Evolutionary conservation across 2,113 vertebrate species (phyloP).

Genomic region (Ochotona curzoniae): DNA sequence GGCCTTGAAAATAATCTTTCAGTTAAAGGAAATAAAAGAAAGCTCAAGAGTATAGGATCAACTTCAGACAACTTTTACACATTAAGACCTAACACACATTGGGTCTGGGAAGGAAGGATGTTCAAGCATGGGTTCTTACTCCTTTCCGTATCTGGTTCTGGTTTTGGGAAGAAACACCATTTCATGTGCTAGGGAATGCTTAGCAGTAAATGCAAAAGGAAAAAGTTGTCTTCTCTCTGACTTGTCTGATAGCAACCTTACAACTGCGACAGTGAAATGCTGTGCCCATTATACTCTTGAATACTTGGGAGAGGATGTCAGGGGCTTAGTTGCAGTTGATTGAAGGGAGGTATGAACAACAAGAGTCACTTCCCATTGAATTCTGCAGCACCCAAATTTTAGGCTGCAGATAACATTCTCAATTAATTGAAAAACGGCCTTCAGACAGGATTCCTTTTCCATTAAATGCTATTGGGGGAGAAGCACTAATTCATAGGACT

Average conservation of each 20-base stretch:
- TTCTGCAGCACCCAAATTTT: constrained; percentile 34
- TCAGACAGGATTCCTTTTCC: constrained; percentile 48
- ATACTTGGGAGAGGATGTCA: background rate
- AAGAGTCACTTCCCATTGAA: constrained; percentile 9
- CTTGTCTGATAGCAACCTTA: constrained; percentile 72
- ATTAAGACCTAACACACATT: constrained; percentile 70
- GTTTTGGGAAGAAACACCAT: constrained; percentile 57
- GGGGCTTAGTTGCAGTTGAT: background rate
- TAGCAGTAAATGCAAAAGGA: constrained; percentile 14
- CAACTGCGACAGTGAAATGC: constrained; percentile 47
- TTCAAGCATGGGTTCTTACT: constrained; percentile 76
- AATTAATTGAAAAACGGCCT: background rate
- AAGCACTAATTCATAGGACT: constrained; percentile 62
- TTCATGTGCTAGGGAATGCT: constrained; percentile 50
- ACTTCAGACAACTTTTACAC: constrained; percentile 51
- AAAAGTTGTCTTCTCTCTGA: constrained; percentile 43
- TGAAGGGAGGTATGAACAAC: constrained; percentile 26
- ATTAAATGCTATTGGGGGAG: background rate
- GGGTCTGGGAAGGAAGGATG: constrained; percentile 65
- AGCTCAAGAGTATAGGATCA: constrained; percentile 75
- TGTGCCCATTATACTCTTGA: constrained; percentile 51
- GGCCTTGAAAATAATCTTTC: constrained; percentile 66
- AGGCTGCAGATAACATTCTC: constrained; percentile 5
- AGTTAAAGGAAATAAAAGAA: constrained; percentile 73
- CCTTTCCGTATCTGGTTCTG: constrained; percentile 66